Conservation (phyloP, 2,113 vertebrate species). For the Lipophrys pholis region DNA sequence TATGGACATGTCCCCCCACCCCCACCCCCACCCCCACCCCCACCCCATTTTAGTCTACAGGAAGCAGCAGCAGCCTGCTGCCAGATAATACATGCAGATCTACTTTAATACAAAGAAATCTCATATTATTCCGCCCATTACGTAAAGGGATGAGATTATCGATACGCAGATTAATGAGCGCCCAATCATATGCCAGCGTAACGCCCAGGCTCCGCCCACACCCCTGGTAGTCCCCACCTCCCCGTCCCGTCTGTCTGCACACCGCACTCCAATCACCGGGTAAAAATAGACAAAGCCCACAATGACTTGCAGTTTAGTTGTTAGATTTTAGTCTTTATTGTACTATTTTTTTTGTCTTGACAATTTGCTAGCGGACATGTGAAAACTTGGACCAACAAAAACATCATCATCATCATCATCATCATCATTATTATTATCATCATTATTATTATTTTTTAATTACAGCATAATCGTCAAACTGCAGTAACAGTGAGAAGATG, state of each 20-base stretch:
- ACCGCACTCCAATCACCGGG: background rate
- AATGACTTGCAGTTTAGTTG: conserved; percentile 60
- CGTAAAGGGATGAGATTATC: conserved; percentile 77
- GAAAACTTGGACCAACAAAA: conserved; percentile 79
- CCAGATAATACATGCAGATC: conserved; percentile 53
- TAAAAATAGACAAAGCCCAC: conserved; percentile 48
- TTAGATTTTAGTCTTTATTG: conserved; percentile 83
- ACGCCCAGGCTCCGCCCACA: conserved; percentile 9
- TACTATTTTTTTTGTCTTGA: conserved; percentile 73
- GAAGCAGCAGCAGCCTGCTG: conserved; percentile 24
- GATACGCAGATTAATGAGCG: conserved; percentile 69
- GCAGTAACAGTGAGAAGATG: conserved; percentile 70
- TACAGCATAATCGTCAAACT: conserved; percentile 71
- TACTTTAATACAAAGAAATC: conserved; percentile 64
- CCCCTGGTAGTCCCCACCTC: background rate
- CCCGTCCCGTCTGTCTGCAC: background rate
- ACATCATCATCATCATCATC: conserved; percentile 66
- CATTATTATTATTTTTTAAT: conserved; percentile 57
- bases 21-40: no score
- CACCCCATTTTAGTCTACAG: no score
- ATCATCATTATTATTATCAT: conserved; percentile 54
- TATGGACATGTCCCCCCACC: no score
- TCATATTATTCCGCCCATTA: conserved; percentile 64
- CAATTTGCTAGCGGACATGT: conserved; percentile 81
- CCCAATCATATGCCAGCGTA: conserved; percentile 44